phyloP scores from a whole-genome alignment of 1,140 invertebrate species.

The Scaptomyza pallida region DNA sequence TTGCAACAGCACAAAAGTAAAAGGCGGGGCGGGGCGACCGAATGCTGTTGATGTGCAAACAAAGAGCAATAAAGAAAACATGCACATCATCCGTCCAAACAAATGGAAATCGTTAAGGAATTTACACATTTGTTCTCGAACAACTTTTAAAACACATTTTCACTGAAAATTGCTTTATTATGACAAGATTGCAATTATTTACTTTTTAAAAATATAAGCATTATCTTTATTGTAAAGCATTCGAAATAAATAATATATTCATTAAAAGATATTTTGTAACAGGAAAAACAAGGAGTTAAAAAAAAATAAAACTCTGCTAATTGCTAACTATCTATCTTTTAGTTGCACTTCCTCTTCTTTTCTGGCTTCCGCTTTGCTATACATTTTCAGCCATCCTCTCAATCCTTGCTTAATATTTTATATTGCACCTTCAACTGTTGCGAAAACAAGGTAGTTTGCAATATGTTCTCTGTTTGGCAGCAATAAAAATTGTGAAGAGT shows the following conservation, averaged over 20 bases:
- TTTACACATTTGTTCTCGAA: conserved; percentile 44
- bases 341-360: too few relatives aligned
- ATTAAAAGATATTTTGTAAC: not conserved
- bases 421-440: too few relatives aligned
- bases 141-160: conserved; percentile 58
- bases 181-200: not conserved
- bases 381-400: too few relatives aligned
- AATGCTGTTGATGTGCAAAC: conserved; percentile 22
- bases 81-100: conserved; percentile 32
- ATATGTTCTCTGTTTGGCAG: too few relatives aligned
- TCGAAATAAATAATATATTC: too few relatives aligned
- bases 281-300: not conserved
- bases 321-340: not conserved
- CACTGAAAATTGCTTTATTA: conserved; percentile 8
- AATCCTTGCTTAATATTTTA: too few relatives aligned
- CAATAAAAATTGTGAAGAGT: too few relatives aligned
- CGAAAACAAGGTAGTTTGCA: too few relatives aligned
- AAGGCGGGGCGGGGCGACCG: not conserved
- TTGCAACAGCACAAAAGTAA: not conserved
- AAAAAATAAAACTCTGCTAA: not conserved
- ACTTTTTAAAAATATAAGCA: not conserved
- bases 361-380: too few relatives aligned
- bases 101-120: conserved; percentile 40
- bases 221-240: too few relatives aligned
- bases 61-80: conserved; percentile 27